Evolutionary conservation across 2,888 invertebrate species (phyloP).

Genomic region (Anoplius nigerrimus): DNA sequence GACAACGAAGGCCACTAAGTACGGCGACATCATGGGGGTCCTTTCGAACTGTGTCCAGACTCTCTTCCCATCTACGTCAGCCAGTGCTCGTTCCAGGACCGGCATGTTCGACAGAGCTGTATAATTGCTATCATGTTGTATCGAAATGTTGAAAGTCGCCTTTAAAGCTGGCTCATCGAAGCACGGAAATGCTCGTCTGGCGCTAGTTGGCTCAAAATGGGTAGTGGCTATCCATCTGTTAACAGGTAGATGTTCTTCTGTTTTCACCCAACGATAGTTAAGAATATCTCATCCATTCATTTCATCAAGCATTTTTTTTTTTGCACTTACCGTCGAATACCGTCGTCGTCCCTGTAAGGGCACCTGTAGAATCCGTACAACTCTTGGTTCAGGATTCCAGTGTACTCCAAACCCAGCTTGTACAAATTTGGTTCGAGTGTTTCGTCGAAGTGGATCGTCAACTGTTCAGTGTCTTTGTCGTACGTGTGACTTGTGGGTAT

Average conservation of each 20-base stretch:
- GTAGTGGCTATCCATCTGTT: conserved; percentile 80
- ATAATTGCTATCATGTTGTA: conserved; percentile 78
- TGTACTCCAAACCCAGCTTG: conserved; percentile 14
- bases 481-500: conserved; percentile 3
- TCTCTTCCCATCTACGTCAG: conserved; percentile 12
- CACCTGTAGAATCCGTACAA: conserved; percentile 26
- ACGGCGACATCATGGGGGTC: conserved; percentile 75
- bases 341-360: conserved; percentile 42
- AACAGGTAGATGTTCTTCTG: no score
- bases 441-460: conserved; percentile 18
- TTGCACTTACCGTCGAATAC: conserved; percentile 68
- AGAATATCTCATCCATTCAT: no score
- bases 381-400: conserved; percentile 15
- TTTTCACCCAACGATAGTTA: no score
- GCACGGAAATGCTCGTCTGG: conserved; percentile 84
- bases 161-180: conserved; percentile 85
- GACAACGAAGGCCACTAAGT: conserved; percentile 79
- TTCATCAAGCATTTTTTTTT: neutral
- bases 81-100: conserved; percentile 7
- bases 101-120: conserved; percentile 71
- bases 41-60: conserved; percentile 48
- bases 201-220: conserved; percentile 81
- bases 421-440: neutral
- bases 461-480: conserved; percentile 19
- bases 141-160: conserved; percentile 80